Percentiles rank a stretch among this genome's conserved stretches.
These are phyloP conservation scores for Sebastes cheni DNA, from an alignment of 2,797 vertebrate genomes.

Conservation along the genomic window DNA sequence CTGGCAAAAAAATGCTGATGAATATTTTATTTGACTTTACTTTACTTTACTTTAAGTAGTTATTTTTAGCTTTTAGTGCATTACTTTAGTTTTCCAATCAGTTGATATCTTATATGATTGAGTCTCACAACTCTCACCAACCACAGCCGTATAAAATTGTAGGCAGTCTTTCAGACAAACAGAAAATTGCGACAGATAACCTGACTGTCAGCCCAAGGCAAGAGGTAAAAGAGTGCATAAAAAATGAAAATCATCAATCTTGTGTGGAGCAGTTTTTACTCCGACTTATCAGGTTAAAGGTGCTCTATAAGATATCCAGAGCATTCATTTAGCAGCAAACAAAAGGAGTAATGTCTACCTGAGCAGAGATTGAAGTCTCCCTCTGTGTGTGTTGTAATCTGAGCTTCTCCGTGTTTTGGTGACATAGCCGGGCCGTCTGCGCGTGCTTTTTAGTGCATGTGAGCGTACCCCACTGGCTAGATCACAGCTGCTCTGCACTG, in stretches of 20 bases:
- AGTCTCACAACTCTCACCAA: background rate
- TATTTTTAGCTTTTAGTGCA: background rate
- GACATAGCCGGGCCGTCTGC: too few relatives aligned
- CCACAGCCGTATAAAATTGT: rapidly evolving
- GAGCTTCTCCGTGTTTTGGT: too few relatives aligned
- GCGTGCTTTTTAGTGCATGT: too few relatives aligned
- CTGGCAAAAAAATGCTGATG: background rate
- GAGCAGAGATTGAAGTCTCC: too few relatives aligned
- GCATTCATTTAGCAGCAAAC: too few relatives aligned
- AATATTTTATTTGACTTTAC: background rate
- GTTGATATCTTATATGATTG: background rate
- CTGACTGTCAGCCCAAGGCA: background rate
- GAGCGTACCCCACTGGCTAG: too few relatives aligned
- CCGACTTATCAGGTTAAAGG: background rate
- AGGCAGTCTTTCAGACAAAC: background rate
- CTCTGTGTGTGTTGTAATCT: too few relatives aligned
- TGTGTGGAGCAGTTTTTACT: background rate
- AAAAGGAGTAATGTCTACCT: too few relatives aligned
- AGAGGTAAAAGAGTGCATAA: background rate
- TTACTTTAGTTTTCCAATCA: background rate
- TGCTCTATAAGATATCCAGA: too few relatives aligned
- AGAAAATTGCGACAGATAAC: background rate
- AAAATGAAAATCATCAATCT: too few relatives aligned
- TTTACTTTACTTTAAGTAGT: too few relatives aligned
- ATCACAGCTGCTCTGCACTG: too few relatives aligned